Percentiles rank a stretch among this genome's conserved stretches.
phyloP scores from a whole-genome alignment of 2,888 invertebrate species.

The Stratiomys singularior region DNA sequence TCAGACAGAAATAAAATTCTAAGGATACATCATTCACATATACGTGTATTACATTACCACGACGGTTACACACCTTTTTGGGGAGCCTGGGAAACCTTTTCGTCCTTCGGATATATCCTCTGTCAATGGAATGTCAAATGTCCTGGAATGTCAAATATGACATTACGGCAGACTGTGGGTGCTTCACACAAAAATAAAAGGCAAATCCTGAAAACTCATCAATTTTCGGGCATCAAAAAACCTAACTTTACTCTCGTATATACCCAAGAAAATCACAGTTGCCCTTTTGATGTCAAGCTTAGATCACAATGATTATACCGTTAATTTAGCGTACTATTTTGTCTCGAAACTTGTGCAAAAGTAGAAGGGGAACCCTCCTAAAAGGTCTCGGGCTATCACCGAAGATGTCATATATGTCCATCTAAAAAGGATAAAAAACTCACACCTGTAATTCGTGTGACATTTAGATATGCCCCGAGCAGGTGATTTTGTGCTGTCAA shows the following conservation, averaged over 20 bases:
- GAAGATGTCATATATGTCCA: not conserved
- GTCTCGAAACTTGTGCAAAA: not conserved
- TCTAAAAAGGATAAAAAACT: constrained; percentile 6
- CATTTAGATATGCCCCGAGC: constrained; percentile 1
- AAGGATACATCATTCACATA: too few species aligned
- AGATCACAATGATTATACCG: not conserved
- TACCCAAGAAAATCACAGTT: not conserved
- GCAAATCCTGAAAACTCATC: not conserved
- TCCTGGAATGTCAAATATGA: too few species aligned
- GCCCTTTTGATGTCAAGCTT: not conserved
- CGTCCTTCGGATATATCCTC: too few species aligned
- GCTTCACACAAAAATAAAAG: not conserved
- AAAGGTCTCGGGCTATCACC: not conserved
- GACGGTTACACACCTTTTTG: too few species aligned
- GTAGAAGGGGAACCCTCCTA: not conserved
- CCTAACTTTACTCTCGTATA: not conserved
- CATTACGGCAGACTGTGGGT: too few species aligned
- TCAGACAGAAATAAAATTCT: too few species aligned
- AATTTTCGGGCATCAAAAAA: not conserved
- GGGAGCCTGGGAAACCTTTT: too few species aligned
- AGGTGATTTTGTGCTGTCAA: not conserved
- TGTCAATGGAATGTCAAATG: too few species aligned
- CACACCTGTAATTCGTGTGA: not conserved
- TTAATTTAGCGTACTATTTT: not conserved
- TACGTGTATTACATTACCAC: too few species aligned